Evolutionary conservation across 2,888 invertebrate species (phyloP), one percentile per base, ranked within the genome.

Genomic region (Nebria salina): DNA sequence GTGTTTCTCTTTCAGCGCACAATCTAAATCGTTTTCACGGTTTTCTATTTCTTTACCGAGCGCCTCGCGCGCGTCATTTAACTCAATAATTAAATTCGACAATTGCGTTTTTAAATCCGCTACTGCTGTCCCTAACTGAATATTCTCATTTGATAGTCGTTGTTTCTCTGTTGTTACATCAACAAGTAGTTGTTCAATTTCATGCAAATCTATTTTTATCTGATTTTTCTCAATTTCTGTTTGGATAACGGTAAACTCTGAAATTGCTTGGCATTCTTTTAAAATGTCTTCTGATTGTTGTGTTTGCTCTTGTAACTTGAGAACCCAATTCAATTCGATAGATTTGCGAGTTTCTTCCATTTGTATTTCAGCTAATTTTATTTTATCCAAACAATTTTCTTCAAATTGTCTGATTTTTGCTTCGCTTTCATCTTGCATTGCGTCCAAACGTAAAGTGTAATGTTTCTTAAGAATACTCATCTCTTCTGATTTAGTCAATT

Each of bases 221-320:
- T 91, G 88, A 83, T 89, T 90, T 81, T 90, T 90, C 85, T 91
- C 91, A 1, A 86, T 85, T 11, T 84, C 83, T 34, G 86, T 85
- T 83, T 91, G 89, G 72, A 91, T 91, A 6, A 91, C 88, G 83
- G 89, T 90, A 79, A 90, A 90, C 85, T 91, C 91, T 78, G 91
- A 90, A 83, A 91, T 89, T 81, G 90, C 89, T 85, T 91, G 91
- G 43, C 91, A 91, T 84, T 91, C 91, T 83, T 90, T 90, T 81
- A 91, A 86, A 85, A 91, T 91, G 1, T 86, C 88, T 9, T 89
- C 88, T 84, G 90, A 88, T 83, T 90, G 88, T 75, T 86, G 85
- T 84, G 89, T 87, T 85, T 91, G 90, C 2, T 88, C 87, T 82
- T 89, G 87, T 4, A 91, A 83, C 43, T 89, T 88, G 26, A 87